Evolutionary conservation across 2,797 vertebrate species (phyloP).

Genomic region (Darevskia nairensis): DNA sequence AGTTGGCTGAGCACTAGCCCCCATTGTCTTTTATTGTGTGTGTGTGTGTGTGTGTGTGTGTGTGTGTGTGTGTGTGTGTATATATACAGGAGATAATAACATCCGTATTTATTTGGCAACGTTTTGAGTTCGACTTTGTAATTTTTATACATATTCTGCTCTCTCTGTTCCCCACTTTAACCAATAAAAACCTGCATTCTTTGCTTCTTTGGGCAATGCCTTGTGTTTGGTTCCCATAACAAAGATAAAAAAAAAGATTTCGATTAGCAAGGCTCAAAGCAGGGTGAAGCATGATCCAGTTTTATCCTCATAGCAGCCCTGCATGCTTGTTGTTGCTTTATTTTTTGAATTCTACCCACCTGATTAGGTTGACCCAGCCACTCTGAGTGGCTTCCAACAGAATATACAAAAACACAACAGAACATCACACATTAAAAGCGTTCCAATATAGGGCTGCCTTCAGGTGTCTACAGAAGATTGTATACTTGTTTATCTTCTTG

Average conservation of each 20-base stretch:
- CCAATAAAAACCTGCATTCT: conserved; percentile 17
- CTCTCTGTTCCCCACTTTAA: background rate
- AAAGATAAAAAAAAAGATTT: background rate
- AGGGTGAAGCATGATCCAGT: background rate
- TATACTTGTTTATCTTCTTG: too few species aligned
- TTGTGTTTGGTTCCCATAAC: background rate
- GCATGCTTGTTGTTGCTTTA: too few species aligned
- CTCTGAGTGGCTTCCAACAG: too few species aligned
- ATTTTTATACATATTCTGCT: conserved; percentile 14
- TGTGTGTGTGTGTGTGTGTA: background rate
- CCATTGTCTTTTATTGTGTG: background rate
- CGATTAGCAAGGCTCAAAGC: background rate
- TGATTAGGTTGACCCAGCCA: too few species aligned
- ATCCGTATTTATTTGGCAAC: conserved; percentile 32
- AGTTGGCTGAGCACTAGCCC: background rate
- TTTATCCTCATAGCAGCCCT: background rate
- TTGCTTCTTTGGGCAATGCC: background rate
- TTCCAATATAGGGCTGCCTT: too few species aligned
- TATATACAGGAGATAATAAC: conserved; percentile 14
- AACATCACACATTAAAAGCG: too few species aligned
- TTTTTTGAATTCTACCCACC: too few species aligned
- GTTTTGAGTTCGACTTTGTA: conserved; percentile 6
- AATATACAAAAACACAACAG: too few species aligned
- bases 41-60: too few species aligned
- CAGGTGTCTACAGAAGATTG: too few species aligned